Conservation (phyloP, 2,113 vertebrate genomes). For the Notechis scutatus region DNA sequence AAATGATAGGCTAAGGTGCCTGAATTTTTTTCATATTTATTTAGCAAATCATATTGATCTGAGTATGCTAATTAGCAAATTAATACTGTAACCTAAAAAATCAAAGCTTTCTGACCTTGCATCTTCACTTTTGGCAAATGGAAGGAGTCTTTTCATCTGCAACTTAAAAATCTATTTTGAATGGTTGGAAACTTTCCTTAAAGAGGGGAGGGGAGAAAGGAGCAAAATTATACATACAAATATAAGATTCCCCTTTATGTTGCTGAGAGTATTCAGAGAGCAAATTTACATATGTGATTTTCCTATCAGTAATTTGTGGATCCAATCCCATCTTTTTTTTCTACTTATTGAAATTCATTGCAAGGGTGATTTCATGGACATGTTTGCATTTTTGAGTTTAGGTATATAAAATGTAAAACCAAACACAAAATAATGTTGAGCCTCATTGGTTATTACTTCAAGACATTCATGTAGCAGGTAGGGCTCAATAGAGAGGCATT, state of each 20-base stretch:
- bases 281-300: not conserved
- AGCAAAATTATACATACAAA: not conserved
- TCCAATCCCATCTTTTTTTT: not conserved
- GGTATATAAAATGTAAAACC: not conserved
- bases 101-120: not conserved
- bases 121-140: too few relatives aligned
- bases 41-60: not conserved
- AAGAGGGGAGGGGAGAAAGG: not conserved
- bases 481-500: not conserved
- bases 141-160: not conserved
- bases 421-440: not conserved
- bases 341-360: not conserved
- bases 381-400: not conserved
- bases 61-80: too few relatives aligned
- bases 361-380: not conserved
- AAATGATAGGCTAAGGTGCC: not conserved
- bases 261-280: not conserved
- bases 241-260: not conserved
- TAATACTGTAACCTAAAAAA: not conserved
- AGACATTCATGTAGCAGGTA: not conserved
- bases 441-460: not conserved
- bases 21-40: not conserved
- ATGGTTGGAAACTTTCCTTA: not conserved
- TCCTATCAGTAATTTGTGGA: not conserved
- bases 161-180: not conserved